Base-by-base conservation (phyloP, 1,140 invertebrate species). In the Drosophila virilis region DNA sequence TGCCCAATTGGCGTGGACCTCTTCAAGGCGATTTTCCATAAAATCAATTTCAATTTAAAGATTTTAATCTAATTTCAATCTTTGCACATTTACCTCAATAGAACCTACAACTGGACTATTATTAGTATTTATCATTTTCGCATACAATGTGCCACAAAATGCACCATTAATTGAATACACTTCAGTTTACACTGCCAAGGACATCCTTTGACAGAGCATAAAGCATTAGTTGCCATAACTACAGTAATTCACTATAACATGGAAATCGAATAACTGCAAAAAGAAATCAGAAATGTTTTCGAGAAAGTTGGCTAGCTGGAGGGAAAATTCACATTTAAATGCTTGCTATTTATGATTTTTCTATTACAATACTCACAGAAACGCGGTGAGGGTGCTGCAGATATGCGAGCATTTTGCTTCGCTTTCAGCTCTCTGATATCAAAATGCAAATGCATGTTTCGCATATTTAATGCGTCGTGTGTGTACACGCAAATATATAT, bases 361-460 rank as follows among this genome's bases (percentile, higher is more conserved):
- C 54, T 67, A 43, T 52, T 45, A 60, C 70, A 67, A 66, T 62
- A 13, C n/a, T 37, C 22, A 28, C 8, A 50, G 15, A 15, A 12
- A 33, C 9, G 1, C n/a, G 9, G 40, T 15, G 10, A 54, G 38
- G 32, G 50, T 28, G 33, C 46, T 28, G 48, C 13, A 43, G 40
- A 40, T 45, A 64, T 70, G 67, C 17, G 51, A 62, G 37, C 28
- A 37, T 61, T 61, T 32, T 51, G 37, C 38, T 55, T 52, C 17
- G 52, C 61, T 59, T 38, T 66, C 61, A 38, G 46, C 17, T 59
- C 62, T 42, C 32, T 38, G 64, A 77, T 77, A 80, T 83, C 68
- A 75, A 78, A 88, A 89, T 83, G 68, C 84, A 83, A 88, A 88
- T 83, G 74, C 80, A 89, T 78, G 62, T 66, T 75, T 75, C 62